Percentiles rank a stretch among this genome's conserved stretches.
phyloP scores from a whole-genome alignment of 1,140 invertebrate species.

The Argopecten irradians region DNA sequence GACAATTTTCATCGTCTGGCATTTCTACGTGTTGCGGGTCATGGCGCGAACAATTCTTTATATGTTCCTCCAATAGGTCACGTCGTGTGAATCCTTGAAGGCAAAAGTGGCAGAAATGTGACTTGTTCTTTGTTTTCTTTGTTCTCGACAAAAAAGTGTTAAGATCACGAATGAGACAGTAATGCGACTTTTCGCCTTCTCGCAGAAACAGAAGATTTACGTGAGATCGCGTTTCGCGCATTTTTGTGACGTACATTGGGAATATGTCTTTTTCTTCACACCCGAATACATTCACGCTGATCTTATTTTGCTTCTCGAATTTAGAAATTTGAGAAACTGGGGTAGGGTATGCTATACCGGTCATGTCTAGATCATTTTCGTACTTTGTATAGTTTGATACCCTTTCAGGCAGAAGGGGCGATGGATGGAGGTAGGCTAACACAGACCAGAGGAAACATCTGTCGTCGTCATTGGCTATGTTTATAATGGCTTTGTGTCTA shows the following conservation, averaged over 20 bases:
- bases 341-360: constrained; percentile 24
- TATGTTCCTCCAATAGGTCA: not conserved
- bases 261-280: constrained; percentile 32
- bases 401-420: not conserved
- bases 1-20: constrained; percentile 21
- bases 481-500: not conserved
- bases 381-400: constrained; percentile 12
- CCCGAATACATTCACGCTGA: constrained; percentile 36
- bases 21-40: constrained; percentile 6
- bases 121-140: not conserved
- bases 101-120: constrained; percentile 35
- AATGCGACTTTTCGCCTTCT: not conserved
- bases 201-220: constrained; percentile 10
- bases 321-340: not conserved
- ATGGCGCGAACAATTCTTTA: not conserved
- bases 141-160: constrained; percentile 31
- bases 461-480: constrained; percentile 27
- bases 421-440: not conserved
- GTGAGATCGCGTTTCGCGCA: not conserved
- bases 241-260: constrained; percentile 30
- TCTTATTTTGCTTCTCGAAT: constrained; percentile 42
- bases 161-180: constrained; percentile 2
- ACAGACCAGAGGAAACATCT: constrained; percentile 35
- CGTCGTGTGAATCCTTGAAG: constrained; percentile 26
- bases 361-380: constrained; percentile 29